phyloP scores from a whole-genome alignment of 2,888 invertebrate species.

The Polietes domitor region DNA sequence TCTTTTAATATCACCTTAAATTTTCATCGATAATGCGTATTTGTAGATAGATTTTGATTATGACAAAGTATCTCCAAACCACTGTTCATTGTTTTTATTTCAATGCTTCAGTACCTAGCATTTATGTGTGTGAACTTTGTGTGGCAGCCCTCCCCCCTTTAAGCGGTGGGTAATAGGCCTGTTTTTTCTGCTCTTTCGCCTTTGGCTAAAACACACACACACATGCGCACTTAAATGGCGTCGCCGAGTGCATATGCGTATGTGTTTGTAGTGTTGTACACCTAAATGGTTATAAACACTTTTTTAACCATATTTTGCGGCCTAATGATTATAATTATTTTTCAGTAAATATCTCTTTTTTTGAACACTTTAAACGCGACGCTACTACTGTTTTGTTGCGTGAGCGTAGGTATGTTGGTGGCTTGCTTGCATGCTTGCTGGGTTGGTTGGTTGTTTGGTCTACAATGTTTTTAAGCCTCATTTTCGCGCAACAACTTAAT shows the following conservation, averaged over 20 bases:
- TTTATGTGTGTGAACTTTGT: too few relatives aligned
- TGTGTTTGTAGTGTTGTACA: too few relatives aligned
- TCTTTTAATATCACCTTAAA: too few relatives aligned
- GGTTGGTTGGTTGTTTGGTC: not conserved
- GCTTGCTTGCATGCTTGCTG: not conserved
- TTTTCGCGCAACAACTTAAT: constrained; percentile 60
- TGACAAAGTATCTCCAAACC: too few relatives aligned
- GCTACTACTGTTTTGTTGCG: constrained; percentile 50
- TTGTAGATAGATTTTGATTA: too few relatives aligned
- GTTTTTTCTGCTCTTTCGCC: not conserved
- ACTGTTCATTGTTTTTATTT: too few relatives aligned
- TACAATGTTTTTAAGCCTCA: not conserved
- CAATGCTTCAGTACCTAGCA: too few relatives aligned
- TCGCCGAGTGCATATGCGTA: too few relatives aligned
- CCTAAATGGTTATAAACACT: not conserved
- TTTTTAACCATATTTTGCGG: constrained; percentile 33
- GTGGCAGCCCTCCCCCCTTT: too few relatives aligned
- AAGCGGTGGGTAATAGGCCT: too few relatives aligned
- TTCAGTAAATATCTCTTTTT: constrained; percentile 42
- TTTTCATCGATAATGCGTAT: too few relatives aligned
- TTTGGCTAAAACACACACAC: constrained; percentile 19
- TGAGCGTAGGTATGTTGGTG: constrained; percentile 36
- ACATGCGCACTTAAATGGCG: too few relatives aligned
- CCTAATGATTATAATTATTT: constrained; percentile 62
- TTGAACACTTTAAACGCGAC: not conserved